A percentile compares a stretch with the other conserved stretches of the same genome.
phyloP scores from a whole-genome alignment of 2,888 invertebrate genomes.

The Sesia bembeciformis region DNA sequence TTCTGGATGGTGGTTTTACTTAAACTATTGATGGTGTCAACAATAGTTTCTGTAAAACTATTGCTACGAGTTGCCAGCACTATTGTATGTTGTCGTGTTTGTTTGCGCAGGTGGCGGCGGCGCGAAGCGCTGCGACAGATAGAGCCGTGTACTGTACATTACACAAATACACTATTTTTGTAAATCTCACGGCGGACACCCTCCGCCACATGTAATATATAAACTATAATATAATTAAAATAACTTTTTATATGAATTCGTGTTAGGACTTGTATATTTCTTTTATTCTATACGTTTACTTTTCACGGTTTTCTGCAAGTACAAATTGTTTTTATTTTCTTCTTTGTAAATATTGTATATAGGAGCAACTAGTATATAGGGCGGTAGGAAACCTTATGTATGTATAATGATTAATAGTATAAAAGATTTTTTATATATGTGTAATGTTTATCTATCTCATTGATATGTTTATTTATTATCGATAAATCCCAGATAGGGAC shows the following conservation, averaged over 20 bases:
- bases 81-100: no score
- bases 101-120: slow-evolving; percentile 18
- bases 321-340: slow-evolving; percentile 73
- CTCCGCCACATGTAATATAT: slow-evolving; percentile 31
- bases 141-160: slow-evolving; percentile 19
- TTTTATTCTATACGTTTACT: slow-evolving; percentile 45
- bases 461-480: slow-evolving; percentile 63
- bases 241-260: slow-evolving; percentile 32
- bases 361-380: slow-evolving; percentile 44
- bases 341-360: slow-evolving; percentile 74
- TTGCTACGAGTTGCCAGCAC: no score
- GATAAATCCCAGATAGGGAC: slow-evolving; percentile 32
- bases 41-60: no score
- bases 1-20: no score
- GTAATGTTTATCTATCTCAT: slow-evolving; percentile 64
- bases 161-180: slow-evolving; percentile 39
- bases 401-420: slow-evolving; percentile 44
- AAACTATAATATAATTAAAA: slow-evolving; percentile 26
- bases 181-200: slow-evolving; percentile 45
- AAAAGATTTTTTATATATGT: slow-evolving; percentile 58
- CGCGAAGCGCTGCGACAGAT: slow-evolving; percentile 51
- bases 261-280: slow-evolving; percentile 53
- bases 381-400: slow-evolving; percentile 43
- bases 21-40: no score
- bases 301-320: slow-evolving; percentile 72